phyloP scores from a whole-genome alignment of 2,797 vertebrate species.

The Bradypus variegatus region DNA sequence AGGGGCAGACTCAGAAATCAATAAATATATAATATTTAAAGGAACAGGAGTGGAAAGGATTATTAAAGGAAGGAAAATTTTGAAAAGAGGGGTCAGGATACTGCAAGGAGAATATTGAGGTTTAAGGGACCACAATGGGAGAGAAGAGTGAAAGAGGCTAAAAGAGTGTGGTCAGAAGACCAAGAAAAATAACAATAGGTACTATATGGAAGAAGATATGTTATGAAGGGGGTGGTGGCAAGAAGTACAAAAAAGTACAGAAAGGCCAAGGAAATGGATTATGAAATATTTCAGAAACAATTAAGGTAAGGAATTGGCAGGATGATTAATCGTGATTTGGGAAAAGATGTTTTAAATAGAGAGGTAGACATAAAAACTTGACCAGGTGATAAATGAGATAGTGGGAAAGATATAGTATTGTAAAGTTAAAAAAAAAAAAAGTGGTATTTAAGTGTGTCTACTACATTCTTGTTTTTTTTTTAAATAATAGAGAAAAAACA shows the following conservation, averaged over 20 bases:
- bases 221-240: neutral
- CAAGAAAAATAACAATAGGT: neutral
- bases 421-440: neutral
- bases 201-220: neutral
- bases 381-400: neutral
- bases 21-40: neutral
- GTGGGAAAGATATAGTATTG: neutral
- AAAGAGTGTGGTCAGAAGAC: neutral
- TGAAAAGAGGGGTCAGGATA: neutral
- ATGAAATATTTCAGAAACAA: neutral
- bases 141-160: neutral
- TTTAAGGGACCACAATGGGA: neutral
- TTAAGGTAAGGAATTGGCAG: neutral
- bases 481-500: neutral
- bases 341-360: neutral
- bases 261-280: neutral
- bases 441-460: neutral
- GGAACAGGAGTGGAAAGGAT: neutral
- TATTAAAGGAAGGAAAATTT: neutral
- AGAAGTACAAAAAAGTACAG: neutral
- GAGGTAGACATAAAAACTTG: neutral
- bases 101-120: neutral
- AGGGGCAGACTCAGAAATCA: neutral
- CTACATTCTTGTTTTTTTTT: neutral
- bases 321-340: neutral